These are phyloP conservation scores for Mandrillus leucophaeus DNA, from an alignment of 2,113 vertebrate genomes.

Conservation along the genomic window DNA sequence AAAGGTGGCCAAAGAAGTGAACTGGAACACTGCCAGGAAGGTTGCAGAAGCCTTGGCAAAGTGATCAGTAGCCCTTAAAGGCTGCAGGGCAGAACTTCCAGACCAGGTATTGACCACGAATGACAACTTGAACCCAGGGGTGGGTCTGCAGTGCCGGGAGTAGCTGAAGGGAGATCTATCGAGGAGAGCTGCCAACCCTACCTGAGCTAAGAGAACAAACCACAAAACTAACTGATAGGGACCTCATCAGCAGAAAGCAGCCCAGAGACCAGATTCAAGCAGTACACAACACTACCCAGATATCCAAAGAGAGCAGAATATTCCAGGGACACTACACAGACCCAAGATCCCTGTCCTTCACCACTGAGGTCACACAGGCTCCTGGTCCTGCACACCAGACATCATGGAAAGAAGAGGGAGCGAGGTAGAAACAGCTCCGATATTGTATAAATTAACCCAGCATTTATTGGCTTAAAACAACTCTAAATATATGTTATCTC, in stretches of 20 bases:
- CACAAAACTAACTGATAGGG: not conserved
- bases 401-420: not conserved
- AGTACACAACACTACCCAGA: not conserved
- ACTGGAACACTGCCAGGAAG: not conserved
- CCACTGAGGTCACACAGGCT: not conserved
- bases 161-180: not conserved
- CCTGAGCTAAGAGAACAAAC: not conserved
- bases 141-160: not conserved
- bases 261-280: not conserved
- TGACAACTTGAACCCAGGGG: not conserved
- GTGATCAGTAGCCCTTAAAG: not conserved
- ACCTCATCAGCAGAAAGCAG: not conserved
- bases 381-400: not conserved
- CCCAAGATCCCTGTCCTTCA: not conserved
- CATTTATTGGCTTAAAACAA: not conserved
- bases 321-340: not conserved
- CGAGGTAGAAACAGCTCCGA: not conserved
- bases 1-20: not conserved
- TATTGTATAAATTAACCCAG: not conserved
- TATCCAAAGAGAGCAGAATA: not conserved
- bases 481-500: not conserved
- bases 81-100: not conserved
- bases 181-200: not conserved
- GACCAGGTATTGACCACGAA: not conserved
- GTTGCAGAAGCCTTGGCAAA: too few species aligned